Evolutionary conservation across 2,113 vertebrate species (phyloP), one percentile per base, ranked within the genome.

Genomic region (Rhinolophus ferrumequinum): DNA sequence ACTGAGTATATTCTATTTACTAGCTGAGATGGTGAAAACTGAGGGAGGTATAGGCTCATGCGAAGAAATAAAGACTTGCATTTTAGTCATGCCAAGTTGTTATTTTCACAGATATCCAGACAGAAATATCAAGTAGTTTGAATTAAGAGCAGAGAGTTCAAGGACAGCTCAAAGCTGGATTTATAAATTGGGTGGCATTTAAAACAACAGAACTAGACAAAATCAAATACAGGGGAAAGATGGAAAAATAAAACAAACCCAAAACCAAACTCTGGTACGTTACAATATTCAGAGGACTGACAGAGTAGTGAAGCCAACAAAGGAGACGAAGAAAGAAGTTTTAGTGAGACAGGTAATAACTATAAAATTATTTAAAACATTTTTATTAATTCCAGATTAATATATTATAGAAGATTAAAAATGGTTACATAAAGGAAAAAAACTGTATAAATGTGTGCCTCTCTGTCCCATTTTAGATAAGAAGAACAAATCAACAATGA

Each of bases 121-220:
- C 1, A 84, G 35, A 83, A 82, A 54, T 14, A 82, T 28, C 44
- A 41, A 75, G n/a, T 8, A 67, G n/a, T 47, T 30, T 58, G 64
- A 67, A n/a, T 69, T 69, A 93, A 75, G 33, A 73, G 2, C 70
- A 69, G 90, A 10, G 8, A 80, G 54, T 30, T 91, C 82, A 93
- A 85, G 52, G 66, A 64, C 60, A 76, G 26, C 24, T 77, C 30
- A 94, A 22, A 92, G 41, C 24, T 35, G 13, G 64, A 62, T 41
- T 67, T 70, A 76, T 44, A 88, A 88, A 50, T 79, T 16, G 62
- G 33, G 73, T 15, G 56, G 15, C 54, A 89, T 28, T 91, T 35
- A 84, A 81, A 88, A 88, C 58, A 90, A 64, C 13, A 86, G 54
- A 82, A 95, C 50, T 66, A 82, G 50, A 70, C 54, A 77, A 82